Base-by-base conservation (phyloP, 1,140 invertebrate species). In the Sminthurides bifidus region DNA sequence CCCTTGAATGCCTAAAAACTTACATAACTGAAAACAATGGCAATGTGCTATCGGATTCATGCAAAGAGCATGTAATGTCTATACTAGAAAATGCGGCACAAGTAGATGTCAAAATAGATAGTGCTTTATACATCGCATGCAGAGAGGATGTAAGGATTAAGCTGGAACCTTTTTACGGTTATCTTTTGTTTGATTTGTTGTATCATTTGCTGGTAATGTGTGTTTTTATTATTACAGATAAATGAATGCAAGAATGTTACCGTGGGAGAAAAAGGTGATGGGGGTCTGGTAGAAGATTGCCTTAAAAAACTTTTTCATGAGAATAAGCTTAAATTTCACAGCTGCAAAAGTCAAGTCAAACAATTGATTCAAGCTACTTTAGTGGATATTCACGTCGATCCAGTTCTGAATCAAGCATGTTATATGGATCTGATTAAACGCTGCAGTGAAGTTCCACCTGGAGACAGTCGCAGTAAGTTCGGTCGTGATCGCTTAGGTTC, bases 361-460 rank as follows among this genome's bases (percentile, higher is more conserved):
- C 78, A 70, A 69, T 71, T 40, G 59, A 73, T 81, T 44, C 75
- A 80, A 59, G 69, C 77, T 12, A 77, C 77, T 15, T 35, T 73
- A 24, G 68, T 84, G 0, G 87, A 90, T 66, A 89, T 88, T 52
- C 81, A 87, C 57, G 84, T 83, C 1, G 86, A 89, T 75, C 86
- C 86, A 1, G 68, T 87, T 44, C 68, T 89, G 30, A 82, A 88
- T 68, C 74, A 79, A 60, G 81, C 85, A 1, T 89, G 87, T 69
- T 76, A 82, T 30, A 70, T 85, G 4, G 85, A 89, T 70, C 73
- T 96, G 10, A 74, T 82, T n/a, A 83, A 84, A 65, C 85, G 82
- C 68, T 97, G 93, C 70, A 78, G 78, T 61, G 79, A 85, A 67
- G 73, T 94, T 17, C 75, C 80, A 40, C 81, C 85, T 69, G 92